Percentiles rank a stretch among this genome's conserved stretches.
These are phyloP conservation scores for Cuniculus paca DNA, from an alignment of 2,797 vertebrate species.

Conservation along the genomic window DNA sequence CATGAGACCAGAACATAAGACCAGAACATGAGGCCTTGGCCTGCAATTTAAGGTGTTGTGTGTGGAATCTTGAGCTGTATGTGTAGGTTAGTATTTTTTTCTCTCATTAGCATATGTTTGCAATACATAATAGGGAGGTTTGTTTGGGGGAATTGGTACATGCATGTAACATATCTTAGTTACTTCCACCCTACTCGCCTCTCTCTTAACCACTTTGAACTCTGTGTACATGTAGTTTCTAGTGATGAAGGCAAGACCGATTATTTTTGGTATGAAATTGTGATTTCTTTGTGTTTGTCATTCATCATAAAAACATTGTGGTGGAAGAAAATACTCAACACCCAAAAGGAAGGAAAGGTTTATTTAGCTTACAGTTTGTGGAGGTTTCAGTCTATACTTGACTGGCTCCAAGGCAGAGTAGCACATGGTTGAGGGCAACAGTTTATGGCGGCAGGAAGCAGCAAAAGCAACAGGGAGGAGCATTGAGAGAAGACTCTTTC, in stretches of 20 bases:
- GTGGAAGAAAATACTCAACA: slow-evolving; percentile 75
- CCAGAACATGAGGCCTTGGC: slow-evolving; percentile 88
- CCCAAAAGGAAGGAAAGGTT: no score
- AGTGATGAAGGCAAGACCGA: slow-evolving; percentile 91
- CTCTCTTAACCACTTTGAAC: background rate
- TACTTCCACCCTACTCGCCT: background rate
- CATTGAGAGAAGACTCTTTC: no score
- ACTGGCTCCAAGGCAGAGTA: no score
- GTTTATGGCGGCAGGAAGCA: no score
- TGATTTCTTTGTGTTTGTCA: slow-evolving; percentile 92
- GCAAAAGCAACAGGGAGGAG: no score
- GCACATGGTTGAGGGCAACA: no score
- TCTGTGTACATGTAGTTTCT: slow-evolving; percentile 89
- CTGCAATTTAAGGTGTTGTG: slow-evolving; percentile 91
- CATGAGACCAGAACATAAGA: slow-evolving; percentile 83
- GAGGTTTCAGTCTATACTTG: no score
- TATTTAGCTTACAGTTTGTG: no score
- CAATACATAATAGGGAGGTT: background rate
- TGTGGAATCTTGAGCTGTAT: slow-evolving; percentile 91
- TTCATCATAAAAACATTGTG: slow-evolving; percentile 88
- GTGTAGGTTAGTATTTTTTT: background rate
- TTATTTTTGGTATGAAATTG: slow-evolving; percentile 90
- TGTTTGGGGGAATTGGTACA: background rate
- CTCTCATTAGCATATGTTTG: background rate
- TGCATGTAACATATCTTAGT: background rate